A percentile compares a stretch with the other conserved stretches of the same genome.
Conservation (phyloP, 2,113 vertebrate genomes). For the Coreoperca whiteheadi region DNA sequence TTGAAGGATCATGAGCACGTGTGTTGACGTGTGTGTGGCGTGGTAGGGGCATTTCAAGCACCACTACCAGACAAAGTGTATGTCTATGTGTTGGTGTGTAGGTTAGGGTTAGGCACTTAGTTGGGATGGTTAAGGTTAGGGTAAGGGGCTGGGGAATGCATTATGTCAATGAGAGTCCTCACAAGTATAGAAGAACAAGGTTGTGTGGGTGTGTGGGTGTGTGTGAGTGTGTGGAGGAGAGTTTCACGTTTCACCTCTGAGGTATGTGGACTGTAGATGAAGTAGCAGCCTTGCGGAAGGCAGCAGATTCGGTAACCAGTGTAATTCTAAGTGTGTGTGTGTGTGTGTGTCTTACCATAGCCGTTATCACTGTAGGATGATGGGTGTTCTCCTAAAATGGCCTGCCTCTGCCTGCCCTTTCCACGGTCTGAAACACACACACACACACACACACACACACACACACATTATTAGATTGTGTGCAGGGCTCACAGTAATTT, state of each 20-base stretch:
- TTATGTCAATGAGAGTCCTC: too few species aligned
- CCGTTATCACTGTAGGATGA: constrained; percentile 87
- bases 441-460: constrained; percentile 36
- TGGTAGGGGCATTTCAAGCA: too few species aligned
- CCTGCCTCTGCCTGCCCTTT: constrained; percentile 94
- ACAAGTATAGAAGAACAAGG: too few species aligned
- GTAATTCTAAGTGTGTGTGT: constrained; percentile 11
- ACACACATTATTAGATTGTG: constrained; percentile 20
- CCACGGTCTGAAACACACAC: constrained; percentile 89
- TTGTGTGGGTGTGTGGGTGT: constrained; percentile 2
- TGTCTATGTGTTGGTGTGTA: not conserved
- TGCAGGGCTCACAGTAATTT: not conserved
- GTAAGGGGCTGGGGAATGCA: too few species aligned
- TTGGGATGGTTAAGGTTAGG: too few species aligned
- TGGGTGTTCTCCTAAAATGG: constrained; percentile 97
- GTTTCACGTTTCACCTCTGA: constrained; percentile 26
- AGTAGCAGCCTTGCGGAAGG: constrained; percentile 11
- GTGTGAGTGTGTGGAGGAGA: not conserved
- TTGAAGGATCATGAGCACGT: too few species aligned
- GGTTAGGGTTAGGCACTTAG: too few species aligned
- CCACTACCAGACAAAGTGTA: too few species aligned
- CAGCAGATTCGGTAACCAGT: constrained; percentile 24
- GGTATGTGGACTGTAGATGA: constrained; percentile 32
- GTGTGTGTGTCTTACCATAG: constrained; percentile 89
- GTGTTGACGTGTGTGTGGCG: too few species aligned